Base-by-base conservation (phyloP, 2,113 vertebrate genomes). In the Albula glossodonta region DNA sequence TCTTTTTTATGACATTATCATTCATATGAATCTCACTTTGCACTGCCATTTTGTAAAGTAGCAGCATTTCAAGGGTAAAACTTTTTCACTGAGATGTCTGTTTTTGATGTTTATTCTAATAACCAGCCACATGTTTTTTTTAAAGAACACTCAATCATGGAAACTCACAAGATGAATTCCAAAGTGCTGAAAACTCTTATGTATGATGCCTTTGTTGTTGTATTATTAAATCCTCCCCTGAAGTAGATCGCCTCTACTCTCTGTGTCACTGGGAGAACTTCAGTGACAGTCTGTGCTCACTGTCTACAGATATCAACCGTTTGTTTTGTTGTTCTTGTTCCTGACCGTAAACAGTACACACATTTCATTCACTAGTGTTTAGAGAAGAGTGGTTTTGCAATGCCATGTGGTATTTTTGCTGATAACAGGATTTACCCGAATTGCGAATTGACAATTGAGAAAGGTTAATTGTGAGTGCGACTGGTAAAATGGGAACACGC, bases 381-480 rank as follows among this genome's bases (percentile, higher is more conserved):
- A 87, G 92, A 92, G 91, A 60, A 51, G 17, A n/a, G 51, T 31
- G 89, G 90, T 90, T 87, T 90, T 88, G 85, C 88, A 83, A 51
- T 85, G 89, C 92, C 92, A 93, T 94, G 94, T 95, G 93, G 92
- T 94, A 94, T 94, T 94, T 95, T 95, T 95, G 93, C 94, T 95
- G 94, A 95, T 96, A 96, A 95, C 93, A 91, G 93, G 95, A 95
- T 95, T 96, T 95, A 92, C 92, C 94, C 91, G 90, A 93, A 92
- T 91, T 95, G 92, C 90, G 85, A 94, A 91, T 93, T 92, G 91
- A 91, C 92, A 94, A 93, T 94, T 92, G 92, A 94, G 90, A 92
- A 93, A 95, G 95, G 95, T 96, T 95, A 95, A 95, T 96, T 95
- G 94, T 94, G 90, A 93, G 89, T 86, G 90, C 89, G 88, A 93